Base-by-base conservation (phyloP, 2,113 vertebrate species). In the Notothenia rossii region DNA sequence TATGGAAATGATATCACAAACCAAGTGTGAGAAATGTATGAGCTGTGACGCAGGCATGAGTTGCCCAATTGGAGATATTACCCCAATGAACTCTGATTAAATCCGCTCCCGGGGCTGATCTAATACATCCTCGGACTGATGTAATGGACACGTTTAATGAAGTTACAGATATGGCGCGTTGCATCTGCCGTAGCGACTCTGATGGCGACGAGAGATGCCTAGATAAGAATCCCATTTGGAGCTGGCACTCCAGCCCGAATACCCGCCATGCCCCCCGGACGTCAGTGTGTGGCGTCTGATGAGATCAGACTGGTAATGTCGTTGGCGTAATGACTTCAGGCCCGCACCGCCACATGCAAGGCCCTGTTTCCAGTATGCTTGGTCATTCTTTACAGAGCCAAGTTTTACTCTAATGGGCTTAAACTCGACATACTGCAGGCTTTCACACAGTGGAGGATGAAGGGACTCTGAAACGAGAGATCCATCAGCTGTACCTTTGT, bases 101-200 rank as follows among this genome's bases (percentile, higher is more conserved):
- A 90, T 90, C 84, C 20, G 10, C 56, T 86, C 66, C 73, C 60
- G 12, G 55, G 58, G 69, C 79, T 83, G 75, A 90, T 91, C 87
- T 90, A 89, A 91, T 89, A 51, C 76, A 81, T 68, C 83, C 81
- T 82, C 72, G 5, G 46, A 89, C 84, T 90, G 89, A 90, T 92
- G 91, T 92, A 90, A 92, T 92, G 88, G 83, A 72, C 87, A 79
- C 66, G 40, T 89, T 83, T 91, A 91, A 93, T 88, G 79, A 89
- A 86, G 88, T 92, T 91, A 90, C 63, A 83, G 81, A 88, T 77
- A n/a, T 76, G 76, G 64, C 86, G 82, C 25, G 67, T 78, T 68
- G 82, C 82, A 74, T 91, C 84, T 86, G 88, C 65, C 25, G 75
- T 78, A 66, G 68, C 11, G 56, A 84, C 83, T 88, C 76, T 68